These are phyloP conservation scores for Andrena camellia DNA, from an alignment of 2,888 invertebrate species.

Conservation along the genomic window DNA sequence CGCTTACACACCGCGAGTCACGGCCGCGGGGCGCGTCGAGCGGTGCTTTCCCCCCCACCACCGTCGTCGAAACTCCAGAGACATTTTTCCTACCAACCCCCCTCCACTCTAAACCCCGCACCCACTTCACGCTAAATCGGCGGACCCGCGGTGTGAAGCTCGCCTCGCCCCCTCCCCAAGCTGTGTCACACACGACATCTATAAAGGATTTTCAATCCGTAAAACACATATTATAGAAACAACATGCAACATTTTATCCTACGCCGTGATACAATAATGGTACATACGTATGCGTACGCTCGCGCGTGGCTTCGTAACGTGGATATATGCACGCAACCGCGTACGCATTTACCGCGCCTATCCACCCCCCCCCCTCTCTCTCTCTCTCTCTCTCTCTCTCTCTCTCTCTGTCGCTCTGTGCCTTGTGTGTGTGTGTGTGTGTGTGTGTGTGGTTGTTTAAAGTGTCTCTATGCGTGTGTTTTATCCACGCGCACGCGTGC, in stretches of 20 bases:
- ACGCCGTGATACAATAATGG: slow-evolving; percentile 81
- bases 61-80: not conserved
- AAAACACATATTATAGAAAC: slow-evolving; percentile 85
- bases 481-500: slow-evolving; percentile 24
- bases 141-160: slow-evolving; percentile 69
- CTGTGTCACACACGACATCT: slow-evolving; percentile 82
- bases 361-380: slow-evolving; percentile 9
- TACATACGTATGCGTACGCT: slow-evolving; percentile 69
- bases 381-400: slow-evolving; percentile 5
- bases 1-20: slow-evolving; percentile 59
- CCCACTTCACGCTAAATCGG: slow-evolving; percentile 7
- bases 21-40: slow-evolving; percentile 1
- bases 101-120: no score
- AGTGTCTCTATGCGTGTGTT: slow-evolving; percentile 27
- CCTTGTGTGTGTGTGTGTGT: slow-evolving; percentile 19
- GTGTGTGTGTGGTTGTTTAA: slow-evolving; percentile 23
- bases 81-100: not conserved
- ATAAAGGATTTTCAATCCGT: slow-evolving; percentile 83
- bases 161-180: slow-evolving; percentile 65
- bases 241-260: slow-evolving; percentile 85
- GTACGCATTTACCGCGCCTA: slow-evolving; percentile 50
- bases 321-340: slow-evolving; percentile 41
- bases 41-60: not conserved
- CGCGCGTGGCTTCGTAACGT: slow-evolving; percentile 31
- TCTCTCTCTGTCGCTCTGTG: not conserved